Conservation (phyloP, 2,888 invertebrate genomes). For the Drepana falcataria region DNA sequence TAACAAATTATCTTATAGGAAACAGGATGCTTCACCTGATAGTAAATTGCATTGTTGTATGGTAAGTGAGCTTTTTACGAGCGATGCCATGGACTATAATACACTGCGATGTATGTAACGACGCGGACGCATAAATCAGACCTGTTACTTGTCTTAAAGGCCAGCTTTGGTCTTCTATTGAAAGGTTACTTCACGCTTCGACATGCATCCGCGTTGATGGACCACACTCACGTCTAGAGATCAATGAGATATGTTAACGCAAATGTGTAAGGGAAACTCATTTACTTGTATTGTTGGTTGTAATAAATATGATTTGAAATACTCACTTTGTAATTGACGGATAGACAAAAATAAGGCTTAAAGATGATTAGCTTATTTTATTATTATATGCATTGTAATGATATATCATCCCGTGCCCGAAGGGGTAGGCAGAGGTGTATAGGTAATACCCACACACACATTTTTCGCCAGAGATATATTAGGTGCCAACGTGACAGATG, state of each 20-base stretch:
- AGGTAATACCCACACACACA: too few species aligned
- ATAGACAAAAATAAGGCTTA: too few species aligned
- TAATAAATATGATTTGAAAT: too few species aligned
- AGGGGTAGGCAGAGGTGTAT: too few species aligned
- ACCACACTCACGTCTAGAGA: constrained; percentile 2
- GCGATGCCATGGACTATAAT: neutral
- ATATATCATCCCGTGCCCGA: too few species aligned
- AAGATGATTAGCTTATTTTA: too few species aligned
- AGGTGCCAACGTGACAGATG: too few species aligned
- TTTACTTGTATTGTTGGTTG: neutral
- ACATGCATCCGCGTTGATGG: constrained; percentile 9
- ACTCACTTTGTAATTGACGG: too few species aligned
- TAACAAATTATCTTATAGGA: neutral
- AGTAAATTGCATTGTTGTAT: neutral
- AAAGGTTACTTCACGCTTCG: constrained; percentile 17
- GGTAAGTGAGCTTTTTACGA: neutral
- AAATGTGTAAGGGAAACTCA: neutral
- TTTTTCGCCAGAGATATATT: too few species aligned
- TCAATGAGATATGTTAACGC: neutral
- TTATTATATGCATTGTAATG: too few species aligned
- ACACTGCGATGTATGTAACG: constrained; percentile 13
- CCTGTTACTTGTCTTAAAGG: constrained; percentile 22
- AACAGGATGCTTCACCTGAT: neutral
- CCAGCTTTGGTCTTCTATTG: constrained; percentile 20
- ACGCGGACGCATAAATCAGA: constrained; percentile 22